These are phyloP conservation scores for Calephelis perditalis DNA, from an alignment of 2,888 invertebrate genomes.

Conservation along the genomic window DNA sequence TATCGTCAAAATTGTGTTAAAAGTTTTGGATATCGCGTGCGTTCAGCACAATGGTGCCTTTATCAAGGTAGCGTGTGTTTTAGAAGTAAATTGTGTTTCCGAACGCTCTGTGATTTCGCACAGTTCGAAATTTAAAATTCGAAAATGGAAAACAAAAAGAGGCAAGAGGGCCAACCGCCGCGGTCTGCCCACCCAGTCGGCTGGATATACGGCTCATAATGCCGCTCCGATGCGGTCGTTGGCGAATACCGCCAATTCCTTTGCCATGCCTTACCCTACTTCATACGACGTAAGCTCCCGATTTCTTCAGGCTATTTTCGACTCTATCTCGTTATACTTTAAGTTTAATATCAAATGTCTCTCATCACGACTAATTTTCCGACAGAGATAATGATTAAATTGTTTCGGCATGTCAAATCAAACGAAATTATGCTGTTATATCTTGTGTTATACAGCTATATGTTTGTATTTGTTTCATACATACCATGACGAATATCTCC, in stretches of 20 bases:
- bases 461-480: slow-evolving; percentile 57
- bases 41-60: slow-evolving; percentile 36
- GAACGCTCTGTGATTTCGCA: slow-evolving; percentile 44
- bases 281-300: slow-evolving; percentile 50
- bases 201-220: slow-evolving; percentile 49
- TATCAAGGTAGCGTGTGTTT: slow-evolving; percentile 41
- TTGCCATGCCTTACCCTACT: slow-evolving; percentile 47
- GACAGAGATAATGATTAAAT: slow-evolving; percentile 73
- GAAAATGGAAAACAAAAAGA: slow-evolving; percentile 57
- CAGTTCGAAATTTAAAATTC: slow-evolving; percentile 52
- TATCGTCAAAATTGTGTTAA: too few relatives aligned
- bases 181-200: slow-evolving; percentile 69
- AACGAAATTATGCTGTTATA: slow-evolving; percentile 78
- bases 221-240: slow-evolving; percentile 60
- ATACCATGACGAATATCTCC: slow-evolving; percentile 53
- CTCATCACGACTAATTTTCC: slow-evolving; percentile 50
- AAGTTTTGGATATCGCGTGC: slow-evolving; percentile 31
- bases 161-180: slow-evolving; percentile 51
- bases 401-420: slow-evolving; percentile 78
- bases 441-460: slow-evolving; percentile 72
- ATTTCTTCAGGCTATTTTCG: slow-evolving; percentile 32
- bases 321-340: slow-evolving; percentile 37
- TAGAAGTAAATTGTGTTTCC: slow-evolving; percentile 34
- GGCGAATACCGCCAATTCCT: slow-evolving; percentile 77
- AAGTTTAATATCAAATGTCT: slow-evolving; percentile 33